Evolutionary conservation across 2,888 invertebrate genomes (phyloP).

Genomic region (Limenitis camilla): DNA sequence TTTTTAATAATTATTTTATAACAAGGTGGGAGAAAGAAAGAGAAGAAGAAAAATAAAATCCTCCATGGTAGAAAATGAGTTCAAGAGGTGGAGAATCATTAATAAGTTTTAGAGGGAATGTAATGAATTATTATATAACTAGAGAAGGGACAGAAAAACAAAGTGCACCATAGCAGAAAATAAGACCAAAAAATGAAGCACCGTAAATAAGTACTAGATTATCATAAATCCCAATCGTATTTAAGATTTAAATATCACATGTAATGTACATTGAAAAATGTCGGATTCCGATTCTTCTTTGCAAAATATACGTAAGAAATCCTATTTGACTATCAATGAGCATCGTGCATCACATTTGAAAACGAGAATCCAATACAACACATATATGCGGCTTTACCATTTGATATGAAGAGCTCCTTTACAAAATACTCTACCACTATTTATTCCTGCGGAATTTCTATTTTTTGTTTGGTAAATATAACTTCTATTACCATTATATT

Average conservation of each 20-base stretch:
- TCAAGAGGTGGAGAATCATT: too few relatives aligned
- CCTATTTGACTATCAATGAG: constrained; percentile 13
- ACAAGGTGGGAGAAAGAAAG: too few relatives aligned
- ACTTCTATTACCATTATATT: too few relatives aligned
- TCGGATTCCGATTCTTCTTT: background rate
- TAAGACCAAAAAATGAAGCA: background rate
- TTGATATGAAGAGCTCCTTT: background rate
- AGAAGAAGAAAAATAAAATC: too few relatives aligned
- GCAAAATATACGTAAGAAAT: constrained; percentile 5
- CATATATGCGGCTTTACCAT: background rate
- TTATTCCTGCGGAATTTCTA: background rate
- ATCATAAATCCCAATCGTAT: background rate
- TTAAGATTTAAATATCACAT: background rate
- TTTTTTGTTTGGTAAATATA: too few relatives aligned
- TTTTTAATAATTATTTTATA: too few relatives aligned
- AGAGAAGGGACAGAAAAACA: too few relatives aligned
- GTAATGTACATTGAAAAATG: background rate
- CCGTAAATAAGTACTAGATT: background rate
- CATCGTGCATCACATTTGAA: constrained; percentile 11
- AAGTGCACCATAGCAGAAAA: too few relatives aligned
- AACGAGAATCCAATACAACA: constrained; percentile 12
- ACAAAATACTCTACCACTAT: background rate
- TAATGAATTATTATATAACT: background rate
- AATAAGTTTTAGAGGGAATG: too few relatives aligned
- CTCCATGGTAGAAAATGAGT: too few relatives aligned